Evolutionary conservation across 2,888 invertebrate species (phyloP), one percentile per base, ranked within the genome.

Genomic region (Orgyia antiqua): DNA sequence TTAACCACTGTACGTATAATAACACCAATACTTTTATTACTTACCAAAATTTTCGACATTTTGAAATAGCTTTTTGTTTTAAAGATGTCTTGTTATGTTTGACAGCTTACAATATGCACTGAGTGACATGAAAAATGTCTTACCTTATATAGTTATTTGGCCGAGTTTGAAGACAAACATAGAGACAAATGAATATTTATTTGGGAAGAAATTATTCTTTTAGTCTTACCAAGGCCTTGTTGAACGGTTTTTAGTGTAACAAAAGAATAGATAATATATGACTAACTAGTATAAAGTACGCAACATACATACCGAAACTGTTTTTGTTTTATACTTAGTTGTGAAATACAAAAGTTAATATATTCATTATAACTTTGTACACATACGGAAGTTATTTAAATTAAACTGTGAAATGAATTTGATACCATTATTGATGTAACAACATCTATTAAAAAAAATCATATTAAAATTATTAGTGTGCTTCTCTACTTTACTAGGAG

Each of bases 241-340:
- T 63, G 64, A 76, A 77, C 70, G 60, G 68, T 58, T 60, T 45
- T 52, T 53, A 48, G 20, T 38, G 42, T 63, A 65, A 84, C 83
- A 84, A 84, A 78, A 77, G 82, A 84, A 80, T 82, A 48, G 64
- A 70, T 77, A 73, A 79, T 74, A 44, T 15, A 45, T 48, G 54
- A 45, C 47, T 44, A 34, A 45, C 27, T 31, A 42, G 29, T 40
- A 27, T 52, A 40, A 36, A 45, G 31, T 10, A n/a, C 33, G 27
- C 11, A 39, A 34, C 31, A 37, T 33, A 45, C 33, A 28, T 27
- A 27, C 29, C 13, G 29, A 52, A 48, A 42, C 31, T 24, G 24
- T 36, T 21, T 13, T 31, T 27, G 45, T 45, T 49, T 39, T 54
- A 27, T 27, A 48, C 37, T 35, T 31, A 19, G 26, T 36, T 23